Evolutionary conservation across 2,113 vertebrate species (phyloP).

Genomic region (Alaudala cheleensis): DNA sequence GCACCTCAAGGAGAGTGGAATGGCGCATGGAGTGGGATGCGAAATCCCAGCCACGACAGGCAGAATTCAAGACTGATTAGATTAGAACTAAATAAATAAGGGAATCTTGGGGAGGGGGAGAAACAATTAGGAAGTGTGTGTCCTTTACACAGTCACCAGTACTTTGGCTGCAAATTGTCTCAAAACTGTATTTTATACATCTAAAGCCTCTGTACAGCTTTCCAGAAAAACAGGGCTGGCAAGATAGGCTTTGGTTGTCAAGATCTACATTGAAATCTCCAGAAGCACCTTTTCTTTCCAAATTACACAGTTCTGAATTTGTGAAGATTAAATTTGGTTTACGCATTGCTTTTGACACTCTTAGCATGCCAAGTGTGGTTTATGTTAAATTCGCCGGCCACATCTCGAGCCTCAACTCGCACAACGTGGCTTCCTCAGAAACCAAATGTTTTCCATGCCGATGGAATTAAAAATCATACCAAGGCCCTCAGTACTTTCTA

Average conservation of each 20-base stretch:
- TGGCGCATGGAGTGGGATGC: not conserved
- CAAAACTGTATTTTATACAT: not conserved
- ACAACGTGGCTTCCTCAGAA: not conserved
- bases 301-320: not conserved
- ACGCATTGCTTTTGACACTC: not conserved
- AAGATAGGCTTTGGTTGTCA: not conserved
- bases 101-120: not conserved
- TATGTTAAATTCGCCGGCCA: not conserved
- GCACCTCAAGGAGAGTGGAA: constrained; percentile 23
- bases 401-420: not conserved
- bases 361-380: not conserved
- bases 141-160: not conserved
- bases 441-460: not conserved
- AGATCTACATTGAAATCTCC: not conserved
- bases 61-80: not conserved
- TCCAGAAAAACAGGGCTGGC: not conserved
- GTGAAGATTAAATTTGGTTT: not conserved
- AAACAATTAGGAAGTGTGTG: not conserved
- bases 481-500: not conserved
- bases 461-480: not conserved
- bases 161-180: not conserved
- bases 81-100: constrained; percentile 1
- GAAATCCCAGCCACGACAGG: not conserved
- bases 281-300: not conserved
- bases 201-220: not conserved